These are phyloP conservation scores for Troides helena DNA, from an alignment of 2,888 invertebrate genomes.

Conservation along the genomic window DNA sequence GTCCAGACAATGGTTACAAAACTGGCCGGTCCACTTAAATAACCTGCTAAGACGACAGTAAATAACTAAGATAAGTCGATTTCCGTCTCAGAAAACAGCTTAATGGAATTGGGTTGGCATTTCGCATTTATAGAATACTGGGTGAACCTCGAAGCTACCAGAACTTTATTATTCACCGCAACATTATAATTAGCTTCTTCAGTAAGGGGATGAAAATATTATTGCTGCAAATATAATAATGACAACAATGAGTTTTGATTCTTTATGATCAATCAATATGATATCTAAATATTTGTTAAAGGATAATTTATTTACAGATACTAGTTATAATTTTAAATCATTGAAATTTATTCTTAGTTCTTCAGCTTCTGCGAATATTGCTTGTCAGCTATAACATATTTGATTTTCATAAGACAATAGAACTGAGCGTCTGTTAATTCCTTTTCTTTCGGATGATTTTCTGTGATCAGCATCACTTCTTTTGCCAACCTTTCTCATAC, in stretches of 20 bases:
- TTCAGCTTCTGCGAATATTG: no score
- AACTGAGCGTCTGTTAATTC: no score
- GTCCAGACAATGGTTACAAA: conserved; percentile 39
- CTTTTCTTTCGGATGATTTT: no score
- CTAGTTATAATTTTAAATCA: no score
- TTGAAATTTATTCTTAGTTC: no score
- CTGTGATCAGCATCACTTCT: no score
- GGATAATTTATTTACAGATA: no score
- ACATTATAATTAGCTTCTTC: conserved; percentile 6
- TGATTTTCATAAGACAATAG: no score
- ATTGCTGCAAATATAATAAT: neutral
- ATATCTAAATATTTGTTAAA: neutral
- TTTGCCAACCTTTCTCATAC: no score
- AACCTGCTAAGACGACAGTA: conserved; percentile 36
- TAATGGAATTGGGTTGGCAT: conserved; percentile 28
- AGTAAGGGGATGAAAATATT: neutral
- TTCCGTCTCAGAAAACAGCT: conserved; percentile 35
- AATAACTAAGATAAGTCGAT: conserved; percentile 37
- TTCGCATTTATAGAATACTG: conserved; percentile 28
- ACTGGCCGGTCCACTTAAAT: conserved; percentile 38
- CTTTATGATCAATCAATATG: neutral
- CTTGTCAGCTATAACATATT: no score
- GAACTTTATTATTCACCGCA: conserved; percentile 6
- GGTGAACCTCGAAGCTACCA: conserved; percentile 6
- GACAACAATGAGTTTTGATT: neutral